These are phyloP conservation scores for Indicator indicator DNA, from an alignment of 2,113 vertebrate species.

Conservation along the genomic window DNA sequence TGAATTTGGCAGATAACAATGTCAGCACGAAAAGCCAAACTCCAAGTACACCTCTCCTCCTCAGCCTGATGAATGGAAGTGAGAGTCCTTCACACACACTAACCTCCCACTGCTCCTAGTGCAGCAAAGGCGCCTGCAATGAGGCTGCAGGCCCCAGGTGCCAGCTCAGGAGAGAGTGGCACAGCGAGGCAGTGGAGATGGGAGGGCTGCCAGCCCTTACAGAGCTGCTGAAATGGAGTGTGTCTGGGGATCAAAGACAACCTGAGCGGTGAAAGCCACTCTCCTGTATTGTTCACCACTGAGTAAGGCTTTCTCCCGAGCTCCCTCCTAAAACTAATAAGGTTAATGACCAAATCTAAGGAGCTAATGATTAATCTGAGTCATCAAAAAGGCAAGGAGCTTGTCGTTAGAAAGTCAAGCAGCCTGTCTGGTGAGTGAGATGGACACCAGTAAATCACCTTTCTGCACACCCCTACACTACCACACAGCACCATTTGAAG, in stretches of 20 bases:
- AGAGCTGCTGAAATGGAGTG: accelerated
- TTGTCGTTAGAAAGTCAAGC: background rate
- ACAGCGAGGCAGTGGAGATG: accelerated
- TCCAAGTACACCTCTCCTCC: background rate
- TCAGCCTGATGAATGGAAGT: background rate
- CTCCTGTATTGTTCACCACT: background rate
- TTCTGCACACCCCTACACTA: background rate
- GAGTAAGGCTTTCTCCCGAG: background rate
- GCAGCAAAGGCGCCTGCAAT: accelerated
- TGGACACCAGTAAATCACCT: background rate
- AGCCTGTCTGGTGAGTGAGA: background rate
- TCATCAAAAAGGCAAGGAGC: background rate
- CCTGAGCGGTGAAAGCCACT: accelerated
- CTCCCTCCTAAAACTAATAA: background rate
- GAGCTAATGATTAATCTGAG: background rate
- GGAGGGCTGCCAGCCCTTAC: background rate
- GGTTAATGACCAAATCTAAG: background rate
- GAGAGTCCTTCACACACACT: accelerated
- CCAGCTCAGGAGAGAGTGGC: background rate
- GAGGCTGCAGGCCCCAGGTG: background rate
- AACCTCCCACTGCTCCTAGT: accelerated
- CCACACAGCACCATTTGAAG: background rate
- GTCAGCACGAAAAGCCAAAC: background rate
- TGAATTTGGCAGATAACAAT: background rate
- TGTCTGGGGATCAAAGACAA: background rate